These are phyloP conservation scores for Matsumyia berberina DNA, from an alignment of 2,888 invertebrate genomes.

Conservation along the genomic window DNA sequence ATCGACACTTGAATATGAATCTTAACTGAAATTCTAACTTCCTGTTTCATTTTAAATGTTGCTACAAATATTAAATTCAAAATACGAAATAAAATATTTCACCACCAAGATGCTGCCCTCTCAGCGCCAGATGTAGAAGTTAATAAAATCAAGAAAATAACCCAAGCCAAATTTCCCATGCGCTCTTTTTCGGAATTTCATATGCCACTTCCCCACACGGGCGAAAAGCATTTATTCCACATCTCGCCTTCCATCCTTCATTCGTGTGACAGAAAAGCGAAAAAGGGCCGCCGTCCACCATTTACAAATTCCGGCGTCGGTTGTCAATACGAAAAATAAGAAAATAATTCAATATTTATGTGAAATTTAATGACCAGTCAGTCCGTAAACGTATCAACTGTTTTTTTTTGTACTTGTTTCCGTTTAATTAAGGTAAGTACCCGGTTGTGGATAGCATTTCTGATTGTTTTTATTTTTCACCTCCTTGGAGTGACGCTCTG, in stretches of 20 bases:
- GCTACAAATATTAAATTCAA: neutral
- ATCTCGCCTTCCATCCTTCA: slow-evolving; percentile 32
- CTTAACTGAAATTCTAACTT: neutral
- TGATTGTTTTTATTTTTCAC: neutral
- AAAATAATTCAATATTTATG: slow-evolving; percentile 52
- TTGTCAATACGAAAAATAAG: slow-evolving; percentile 58
- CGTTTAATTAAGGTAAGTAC: slow-evolving; percentile 42
- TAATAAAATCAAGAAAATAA: slow-evolving; percentile 50
- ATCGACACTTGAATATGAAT: neutral
- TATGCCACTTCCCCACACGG: slow-evolving; percentile 19
- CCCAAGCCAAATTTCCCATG: slow-evolving; percentile 72
- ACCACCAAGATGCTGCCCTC: slow-evolving; percentile 19
- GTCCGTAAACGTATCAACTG: slow-evolving; percentile 5
- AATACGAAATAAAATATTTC: neutral
- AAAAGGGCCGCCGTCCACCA: slow-evolving; percentile 44
- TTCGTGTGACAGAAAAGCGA: slow-evolving; percentile 49
- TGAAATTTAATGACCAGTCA: slow-evolving; percentile 27
- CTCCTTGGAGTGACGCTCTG: slow-evolving; percentile 31
- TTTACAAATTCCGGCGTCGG: slow-evolving; percentile 59
- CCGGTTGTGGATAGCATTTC: neutral
- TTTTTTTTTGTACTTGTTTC: slow-evolving; percentile 14
- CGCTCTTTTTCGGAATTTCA: slow-evolving; percentile 17
- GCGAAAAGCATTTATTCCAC: slow-evolving; percentile 22
- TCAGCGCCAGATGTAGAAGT: neutral
- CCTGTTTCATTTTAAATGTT: neutral